These are phyloP conservation scores for Aphaenogaster rudis DNA, from an alignment of 1,140 invertebrate species.

Conservation along the genomic window DNA sequence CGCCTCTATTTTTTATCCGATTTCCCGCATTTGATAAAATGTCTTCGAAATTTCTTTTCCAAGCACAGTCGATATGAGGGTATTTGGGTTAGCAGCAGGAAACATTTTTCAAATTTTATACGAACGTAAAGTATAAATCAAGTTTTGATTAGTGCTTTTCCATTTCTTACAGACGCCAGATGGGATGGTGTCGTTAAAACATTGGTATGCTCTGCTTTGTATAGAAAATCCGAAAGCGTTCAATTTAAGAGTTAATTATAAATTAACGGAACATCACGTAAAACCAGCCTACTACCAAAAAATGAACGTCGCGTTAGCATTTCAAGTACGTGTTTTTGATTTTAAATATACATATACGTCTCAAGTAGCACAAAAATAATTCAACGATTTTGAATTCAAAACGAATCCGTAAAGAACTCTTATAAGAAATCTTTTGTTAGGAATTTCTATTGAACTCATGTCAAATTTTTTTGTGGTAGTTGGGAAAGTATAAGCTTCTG, in stretches of 20 bases:
- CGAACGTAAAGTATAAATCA: no score
- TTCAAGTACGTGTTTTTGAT: not conserved
- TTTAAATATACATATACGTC: no score
- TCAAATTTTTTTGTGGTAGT: no score
- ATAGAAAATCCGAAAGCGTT: not conserved
- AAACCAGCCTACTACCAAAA: not conserved
- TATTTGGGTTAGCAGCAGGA: not conserved
- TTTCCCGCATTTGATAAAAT: not conserved
- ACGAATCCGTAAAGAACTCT: no score
- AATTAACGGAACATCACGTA: not conserved
- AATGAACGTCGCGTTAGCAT: not conserved
- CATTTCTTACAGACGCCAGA: not conserved
- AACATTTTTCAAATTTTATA: no score
- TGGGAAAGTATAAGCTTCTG: no score
- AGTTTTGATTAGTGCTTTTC: no score
- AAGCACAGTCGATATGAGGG: not conserved
- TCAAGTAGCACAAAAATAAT: no score
- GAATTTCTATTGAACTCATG: no score
- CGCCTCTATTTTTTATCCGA: not conserved
- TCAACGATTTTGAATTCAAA: no score
- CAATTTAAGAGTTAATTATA: conserved; percentile 1
- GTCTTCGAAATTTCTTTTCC: not conserved
- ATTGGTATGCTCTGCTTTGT: not conserved
- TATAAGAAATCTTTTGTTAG: no score
- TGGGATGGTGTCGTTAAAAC: not conserved